phyloP scores from a whole-genome alignment of 2,888 invertebrate genomes.

The Hipparchia sbordonii region DNA sequence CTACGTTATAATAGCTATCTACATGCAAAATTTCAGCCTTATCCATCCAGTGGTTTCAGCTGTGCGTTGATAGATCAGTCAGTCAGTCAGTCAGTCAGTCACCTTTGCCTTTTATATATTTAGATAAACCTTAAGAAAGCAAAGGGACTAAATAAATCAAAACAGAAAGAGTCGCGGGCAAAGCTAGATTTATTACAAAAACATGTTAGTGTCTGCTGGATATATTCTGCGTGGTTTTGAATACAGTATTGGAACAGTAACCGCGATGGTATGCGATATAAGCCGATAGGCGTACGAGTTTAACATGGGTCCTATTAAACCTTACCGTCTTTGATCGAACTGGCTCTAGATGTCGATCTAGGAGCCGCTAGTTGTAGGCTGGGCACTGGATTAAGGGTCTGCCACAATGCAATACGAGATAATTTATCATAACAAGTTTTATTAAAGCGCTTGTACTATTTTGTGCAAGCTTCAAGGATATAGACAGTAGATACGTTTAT shows the following conservation, averaged over 20 bases:
- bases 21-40: no score
- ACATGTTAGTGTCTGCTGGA: constrained; percentile 13
- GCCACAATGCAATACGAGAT: constrained; percentile 5
- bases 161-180: background rate
- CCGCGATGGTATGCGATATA: constrained; percentile 57
- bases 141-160: background rate
- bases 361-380: constrained; percentile 36
- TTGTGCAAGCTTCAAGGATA: background rate
- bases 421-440: constrained; percentile 2
- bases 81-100: no score
- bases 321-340: constrained; percentile 61
- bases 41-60: no score
- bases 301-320: constrained; percentile 60
- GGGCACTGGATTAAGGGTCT: constrained; percentile 27
- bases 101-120: no score
- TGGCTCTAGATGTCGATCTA: constrained; percentile 53
- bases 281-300: constrained; percentile 48
- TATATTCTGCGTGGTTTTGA: constrained; percentile 51
- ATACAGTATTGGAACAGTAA: constrained; percentile 54
- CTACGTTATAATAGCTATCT: no score
- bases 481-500: background rate
- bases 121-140: no score
- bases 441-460: background rate
- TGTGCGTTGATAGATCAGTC: no score
- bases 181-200: background rate